phyloP scores from a whole-genome alignment of 2,797 vertebrate species.

The Poecilia picta region DNA sequence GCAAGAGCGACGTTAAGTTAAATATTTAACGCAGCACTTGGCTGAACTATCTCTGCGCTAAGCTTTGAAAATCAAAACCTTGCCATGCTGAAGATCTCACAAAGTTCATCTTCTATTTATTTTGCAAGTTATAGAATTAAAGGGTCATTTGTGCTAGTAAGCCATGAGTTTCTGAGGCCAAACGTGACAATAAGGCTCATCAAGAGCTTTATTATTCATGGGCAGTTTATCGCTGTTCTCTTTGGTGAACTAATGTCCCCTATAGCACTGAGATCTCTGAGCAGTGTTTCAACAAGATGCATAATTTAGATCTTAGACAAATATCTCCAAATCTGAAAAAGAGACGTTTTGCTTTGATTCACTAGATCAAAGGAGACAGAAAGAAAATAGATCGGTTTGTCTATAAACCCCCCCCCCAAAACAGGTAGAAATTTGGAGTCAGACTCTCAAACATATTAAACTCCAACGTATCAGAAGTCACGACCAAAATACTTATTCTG shows the following conservation, averaged over 20 bases:
- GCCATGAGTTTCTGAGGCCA: conserved; percentile 4
- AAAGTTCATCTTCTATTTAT: not conserved
- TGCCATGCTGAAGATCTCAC: not conserved
- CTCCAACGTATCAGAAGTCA: not conserved
- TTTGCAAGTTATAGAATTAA: conserved; percentile 16
- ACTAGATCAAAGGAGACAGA: conserved; percentile 17
- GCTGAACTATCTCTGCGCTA: not conserved
- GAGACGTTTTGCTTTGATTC: conserved; percentile 23
- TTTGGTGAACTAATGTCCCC: conserved; percentile 32
- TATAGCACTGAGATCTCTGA: conserved; percentile 24
- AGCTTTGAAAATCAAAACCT: not conserved
- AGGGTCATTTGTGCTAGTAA: conserved; percentile 17
- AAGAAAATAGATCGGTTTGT: not conserved
- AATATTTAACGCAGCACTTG: not conserved
- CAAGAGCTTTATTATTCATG: conserved; percentile 52
- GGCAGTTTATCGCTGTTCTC: conserved; percentile 21
- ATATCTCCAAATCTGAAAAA: conserved; percentile 28
- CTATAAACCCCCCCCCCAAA: too few species aligned
- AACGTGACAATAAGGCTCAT: conserved; percentile 17
- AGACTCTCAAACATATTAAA: not conserved
- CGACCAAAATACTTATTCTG: not conserved
- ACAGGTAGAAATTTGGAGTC: not conserved
- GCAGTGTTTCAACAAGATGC: conserved; percentile 25
- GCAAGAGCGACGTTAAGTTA: not conserved
- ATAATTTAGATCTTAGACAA: conserved; percentile 42